Base-by-base conservation (phyloP, 2,113 vertebrate genomes). In the Paracanthobrama guichenoti region DNA sequence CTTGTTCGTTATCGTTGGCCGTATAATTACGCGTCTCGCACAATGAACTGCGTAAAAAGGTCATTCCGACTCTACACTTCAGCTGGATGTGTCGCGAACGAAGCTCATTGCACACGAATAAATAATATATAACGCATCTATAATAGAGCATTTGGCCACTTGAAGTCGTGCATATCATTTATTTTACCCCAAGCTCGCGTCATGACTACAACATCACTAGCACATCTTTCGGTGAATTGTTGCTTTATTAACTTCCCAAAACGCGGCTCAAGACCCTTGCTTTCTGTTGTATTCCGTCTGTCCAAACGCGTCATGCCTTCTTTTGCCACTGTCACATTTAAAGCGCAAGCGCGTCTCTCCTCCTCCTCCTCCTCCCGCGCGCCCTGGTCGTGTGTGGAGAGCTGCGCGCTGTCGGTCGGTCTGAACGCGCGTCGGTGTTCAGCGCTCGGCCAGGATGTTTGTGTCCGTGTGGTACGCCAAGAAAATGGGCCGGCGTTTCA, bases 401-500 rank as follows among this genome's bases (percentile, higher is more conserved):
- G 66, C 24, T 10, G 28, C 46, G 46, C 81, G 35, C n/a, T 46
- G 35, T 78, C 76, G 24, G 28, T 76, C 74, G n/a, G 26, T 55
- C 50, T 50, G 24, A 16, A 28, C 48, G 48, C 74, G 31, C 74
- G 76, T 39, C 53, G 57, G 42, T 67, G 84, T 55, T 69, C 28
- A 48, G 78, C 84, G 72, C 84, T 77, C 84, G 84, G 57, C 14
- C 85, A 87, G 55, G 84, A 94, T 95, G 94, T 94, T 96, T 82
- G 93, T 92, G 84, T 94, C 95, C 1, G 93, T 95, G 84, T 95
- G 94, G 95, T 94, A 95, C 64, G 93, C 93, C 77, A 93, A 95
- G 92, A 95, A 93, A 88, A 92, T 94, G 93, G 91, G 92, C 64
- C 90, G 87, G 39, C 91, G 93, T 13, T 92, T 95, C 86, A 92